Base-by-base conservation (phyloP, 2,888 invertebrate genomes). In the Microplitis manilae region DNA sequence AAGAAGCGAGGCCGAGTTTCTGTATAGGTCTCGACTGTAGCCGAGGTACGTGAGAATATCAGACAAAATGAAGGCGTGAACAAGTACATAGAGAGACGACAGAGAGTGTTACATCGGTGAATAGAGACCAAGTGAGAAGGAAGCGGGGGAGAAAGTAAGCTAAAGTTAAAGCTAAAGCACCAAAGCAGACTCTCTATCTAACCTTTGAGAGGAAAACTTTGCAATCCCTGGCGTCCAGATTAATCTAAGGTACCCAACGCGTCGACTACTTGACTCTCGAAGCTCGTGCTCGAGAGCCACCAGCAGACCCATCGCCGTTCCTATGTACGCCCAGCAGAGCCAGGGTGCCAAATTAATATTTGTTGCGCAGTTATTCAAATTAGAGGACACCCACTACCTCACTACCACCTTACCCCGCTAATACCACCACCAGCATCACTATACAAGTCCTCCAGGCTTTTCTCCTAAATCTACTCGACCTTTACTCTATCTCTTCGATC, bases 351-450 rank as follows among this genome's bases (percentile, higher is more conserved):
- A 84, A 85, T 83, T 86, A 84, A 84, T 86, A 86, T 86, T 85
- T 83, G 86, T 84, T 83, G 83, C 80, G 81, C 83, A 84, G 84
- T 85, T 85, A 86, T 85, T 85, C 83, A 85, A 86, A 86, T 86
- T 84, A 82, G 79, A 80, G 70, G 73, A 75, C 60, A 65, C 20
- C 69, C 68, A 59, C 73, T 73, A 50, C 64, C 20, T 64, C 68
- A 59, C 73, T 50, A 13, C 9, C 50, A 50, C 50, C 50, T 13
- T 50, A 8, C 13, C 50, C 50, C 50, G 50, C 13, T 30, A 39
- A 8, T 50, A 50, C 8, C 13, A 50, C 50, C 50, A 13, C 50
- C 50, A 50, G 50, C 50, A 50, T 50, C 50, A 50, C 50, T 13
- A 50, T 50, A 50, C 13, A 50, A 50, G 9, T 62, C 62, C 68